Evolutionary conservation across 2,888 invertebrate genomes (phyloP).

Genomic region (Phyllotreta cruciferae): DNA sequence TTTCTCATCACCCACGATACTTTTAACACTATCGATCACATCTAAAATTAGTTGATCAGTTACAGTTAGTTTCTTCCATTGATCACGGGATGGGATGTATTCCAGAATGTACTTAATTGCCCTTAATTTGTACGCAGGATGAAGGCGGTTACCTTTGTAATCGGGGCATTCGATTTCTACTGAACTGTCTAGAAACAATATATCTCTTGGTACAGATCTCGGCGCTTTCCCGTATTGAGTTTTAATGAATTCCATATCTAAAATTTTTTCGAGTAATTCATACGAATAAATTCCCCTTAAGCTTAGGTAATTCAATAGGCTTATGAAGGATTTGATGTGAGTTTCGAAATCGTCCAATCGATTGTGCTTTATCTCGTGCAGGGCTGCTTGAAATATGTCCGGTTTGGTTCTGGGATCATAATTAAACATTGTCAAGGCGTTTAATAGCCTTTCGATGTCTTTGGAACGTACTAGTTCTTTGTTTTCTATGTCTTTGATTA

Average conservation of each 20-base stretch:
- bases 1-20: constrained; percentile 62
- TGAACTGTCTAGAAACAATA: constrained; percentile 69
- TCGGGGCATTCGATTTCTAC: constrained; percentile 69
- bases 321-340: constrained; percentile 68
- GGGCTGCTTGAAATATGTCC: constrained; percentile 59
- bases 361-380: constrained; percentile 63
- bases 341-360: constrained; percentile 65
- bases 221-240: constrained; percentile 61
- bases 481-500: constrained; percentile 60
- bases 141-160: constrained; percentile 65
- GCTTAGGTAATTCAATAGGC: constrained; percentile 68
- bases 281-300: constrained; percentile 65
- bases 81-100: constrained; percentile 64
- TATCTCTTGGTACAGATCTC: constrained; percentile 61
- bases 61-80: constrained; percentile 63
- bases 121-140: constrained; percentile 59
- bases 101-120: constrained; percentile 69
- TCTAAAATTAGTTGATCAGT: constrained; percentile 68
- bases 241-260: constrained; percentile 67
- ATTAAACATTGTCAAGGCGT: constrained; percentile 70
- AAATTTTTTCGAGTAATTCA: constrained; percentile 66
- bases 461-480: constrained; percentile 66
- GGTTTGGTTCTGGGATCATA: constrained; percentile 62
- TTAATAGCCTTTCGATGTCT: constrained; percentile 75
- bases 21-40: constrained; percentile 62